phyloP scores from a whole-genome alignment of 2,113 vertebrate genomes.

The Sterna hirundo region DNA sequence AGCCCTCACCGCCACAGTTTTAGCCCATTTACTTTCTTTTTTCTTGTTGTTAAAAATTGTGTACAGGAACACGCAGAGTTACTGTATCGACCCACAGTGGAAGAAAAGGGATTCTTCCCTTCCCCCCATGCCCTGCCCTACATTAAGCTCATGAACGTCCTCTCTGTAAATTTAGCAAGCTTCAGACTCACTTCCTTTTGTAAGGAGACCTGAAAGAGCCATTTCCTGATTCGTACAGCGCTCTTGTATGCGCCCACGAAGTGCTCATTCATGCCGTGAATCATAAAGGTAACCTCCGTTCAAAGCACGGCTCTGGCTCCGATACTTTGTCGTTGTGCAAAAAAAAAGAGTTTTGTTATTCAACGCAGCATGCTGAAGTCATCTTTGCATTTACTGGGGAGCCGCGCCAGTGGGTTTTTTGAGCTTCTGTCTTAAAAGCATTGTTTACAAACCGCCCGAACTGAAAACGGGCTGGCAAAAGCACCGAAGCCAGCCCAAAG shows the following conservation, averaged over 20 bases:
- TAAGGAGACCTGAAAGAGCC: slow-evolving; percentile 37
- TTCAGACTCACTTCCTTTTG: slow-evolving; percentile 56
- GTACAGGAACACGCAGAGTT: background rate
- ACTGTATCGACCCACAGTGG: background rate
- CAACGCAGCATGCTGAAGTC: background rate
- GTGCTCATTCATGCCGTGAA: slow-evolving; percentile 28
- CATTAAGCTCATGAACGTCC: background rate
- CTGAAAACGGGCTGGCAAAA: background rate
- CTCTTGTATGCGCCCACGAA: slow-evolving; percentile 21
- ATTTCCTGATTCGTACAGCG: slow-evolving; percentile 39
- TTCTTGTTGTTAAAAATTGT: background rate
- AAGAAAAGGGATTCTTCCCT: background rate
- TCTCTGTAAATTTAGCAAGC: slow-evolving; percentile 20
- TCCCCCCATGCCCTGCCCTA: background rate
- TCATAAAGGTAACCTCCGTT: slow-evolving; percentile 60
- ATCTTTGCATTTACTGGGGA: background rate
- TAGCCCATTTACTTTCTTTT: background rate
- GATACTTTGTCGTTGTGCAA: background rate
- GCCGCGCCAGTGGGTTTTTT: background rate
- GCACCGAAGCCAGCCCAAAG: background rate
- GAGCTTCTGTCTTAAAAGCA: background rate
- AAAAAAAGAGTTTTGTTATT: background rate
- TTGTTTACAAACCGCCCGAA: background rate
- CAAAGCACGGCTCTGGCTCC: background rate
- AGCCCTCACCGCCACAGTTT: background rate